Evolutionary conservation across 2,888 invertebrate genomes (phyloP).

Genomic region (Stomorhina lunata): DNA sequence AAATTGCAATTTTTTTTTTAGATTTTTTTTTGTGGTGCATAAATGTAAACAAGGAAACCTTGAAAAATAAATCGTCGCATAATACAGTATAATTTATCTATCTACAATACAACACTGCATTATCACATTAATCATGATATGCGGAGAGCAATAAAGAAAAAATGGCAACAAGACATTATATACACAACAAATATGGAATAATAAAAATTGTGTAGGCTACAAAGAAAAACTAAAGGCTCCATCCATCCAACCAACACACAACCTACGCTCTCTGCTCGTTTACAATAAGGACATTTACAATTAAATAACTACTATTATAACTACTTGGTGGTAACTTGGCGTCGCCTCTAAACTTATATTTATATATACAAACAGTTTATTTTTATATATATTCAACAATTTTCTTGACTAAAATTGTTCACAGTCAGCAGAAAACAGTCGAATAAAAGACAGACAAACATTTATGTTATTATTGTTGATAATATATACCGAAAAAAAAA

Average conservation of each 20-base stretch:
- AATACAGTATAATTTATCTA: not conserved
- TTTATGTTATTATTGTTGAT: conserved; percentile 10
- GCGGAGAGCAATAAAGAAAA: conserved; percentile 39
- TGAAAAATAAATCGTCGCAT: not conserved
- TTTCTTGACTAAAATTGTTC: conserved; percentile 6
- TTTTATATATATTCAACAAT: not conserved
- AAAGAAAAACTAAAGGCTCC: conserved; percentile 25
- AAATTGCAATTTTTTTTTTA: conserved; percentile 1
- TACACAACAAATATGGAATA: conserved; percentile 24
- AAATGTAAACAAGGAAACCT: conserved; percentile 36
- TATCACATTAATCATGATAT: conserved; percentile 49
- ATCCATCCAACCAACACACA: too few relatives aligned
- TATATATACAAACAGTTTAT: not conserved
- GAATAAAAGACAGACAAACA: not conserved
- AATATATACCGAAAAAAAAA: too few relatives aligned
- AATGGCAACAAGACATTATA: conserved; percentile 35
- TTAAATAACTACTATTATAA: conserved; percentile 19
- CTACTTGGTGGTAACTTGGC: not conserved
- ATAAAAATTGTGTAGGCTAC: conserved; percentile 42
- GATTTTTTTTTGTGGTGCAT: not conserved
- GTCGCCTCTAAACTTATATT: conserved; percentile 15
- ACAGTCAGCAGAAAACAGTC: not conserved
- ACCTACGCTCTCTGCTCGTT: conserved; percentile 20
- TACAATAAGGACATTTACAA: conserved; percentile 41
- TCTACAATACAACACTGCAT: conserved; percentile 22